Evolutionary conservation across 2,888 invertebrate species (phyloP), one percentile per base, ranked within the genome.

Genomic region (Cephonodes hylas): DNA sequence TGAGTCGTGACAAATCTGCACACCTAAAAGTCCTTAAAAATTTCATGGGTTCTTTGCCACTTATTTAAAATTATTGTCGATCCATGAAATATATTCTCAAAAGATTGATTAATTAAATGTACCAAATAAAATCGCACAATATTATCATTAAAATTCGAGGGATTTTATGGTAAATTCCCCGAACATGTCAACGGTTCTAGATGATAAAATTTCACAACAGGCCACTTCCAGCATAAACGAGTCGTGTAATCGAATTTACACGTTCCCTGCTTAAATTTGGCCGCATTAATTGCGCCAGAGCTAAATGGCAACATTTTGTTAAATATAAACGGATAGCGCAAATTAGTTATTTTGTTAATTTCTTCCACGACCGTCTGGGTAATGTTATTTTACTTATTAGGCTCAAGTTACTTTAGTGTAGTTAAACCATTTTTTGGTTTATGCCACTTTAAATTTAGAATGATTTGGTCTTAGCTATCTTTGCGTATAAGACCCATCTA

Each of bases 191-290:
- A 15, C 18, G 18, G 53, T 53, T 53, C 53, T 18, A 53, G 18
- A 53, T 27, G 27, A 53, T 53, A 53, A 53, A 53, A 18, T 31
- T 53, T 53, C 53, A 53, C 53, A 53, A 4, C 53, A 53, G 34
- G 34, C 44, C 20, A 38, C 38, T 27, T 53, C 31, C 53, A 31
- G 27, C 53, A 25, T 15, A 15, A 53, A 53, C 53, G 53, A 53
- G 27, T 27, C 53, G 53, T 53, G 53, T 53, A 53, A 53, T 53
- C 53, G 53, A 31, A 53, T 53, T 53, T 27, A 53, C 53, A 53
- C 53, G 31, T 53, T 53, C 18, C 31, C 27, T 15, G 53, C 18
- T 7, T 31, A 53, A 53, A 31, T 18, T 31, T 31, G 53, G 18
- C 53, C 27, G 10, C 53, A 53, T 48, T 48, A 53, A 46, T 15